These are phyloP conservation scores for Micromys minutus DNA, from an alignment of 2,113 vertebrate genomes.

Conservation along the genomic window DNA sequence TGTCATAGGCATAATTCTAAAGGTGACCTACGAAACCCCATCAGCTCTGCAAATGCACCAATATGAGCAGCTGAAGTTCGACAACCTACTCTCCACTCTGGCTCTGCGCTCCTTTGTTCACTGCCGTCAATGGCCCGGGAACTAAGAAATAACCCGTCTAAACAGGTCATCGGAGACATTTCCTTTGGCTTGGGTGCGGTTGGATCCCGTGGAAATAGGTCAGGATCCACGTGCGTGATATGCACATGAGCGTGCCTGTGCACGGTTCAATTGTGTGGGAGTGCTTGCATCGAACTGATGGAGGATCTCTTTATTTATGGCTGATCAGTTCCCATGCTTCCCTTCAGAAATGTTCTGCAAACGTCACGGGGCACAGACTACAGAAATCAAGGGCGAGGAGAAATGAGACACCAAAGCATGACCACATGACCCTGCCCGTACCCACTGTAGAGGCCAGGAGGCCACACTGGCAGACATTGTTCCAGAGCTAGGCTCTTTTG, in stretches of 20 bases:
- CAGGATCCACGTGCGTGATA: neutral
- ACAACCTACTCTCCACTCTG: slow-evolving; percentile 85
- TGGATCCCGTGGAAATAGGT: slow-evolving; percentile 20
- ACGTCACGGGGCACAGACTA: neutral
- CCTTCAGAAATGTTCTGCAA: neutral
- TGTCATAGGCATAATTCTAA: slow-evolving; percentile 96
- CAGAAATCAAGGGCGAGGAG: neutral
- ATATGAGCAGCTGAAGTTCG: slow-evolving; percentile 84
- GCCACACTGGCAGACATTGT: neutral
- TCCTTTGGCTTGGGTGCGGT: neutral
- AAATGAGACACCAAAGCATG: neutral
- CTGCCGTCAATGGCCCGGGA: neutral
- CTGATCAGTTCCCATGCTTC: neutral
- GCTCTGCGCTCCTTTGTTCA: slow-evolving; percentile 79
- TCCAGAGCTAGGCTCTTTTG: neutral
- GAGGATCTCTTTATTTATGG: neutral
- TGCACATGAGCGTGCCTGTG: accelerated
- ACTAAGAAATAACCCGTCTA: slow-evolving; percentile 61
- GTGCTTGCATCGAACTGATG: accelerated
- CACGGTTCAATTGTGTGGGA: neutral
- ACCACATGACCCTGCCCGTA: neutral
- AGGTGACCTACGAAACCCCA: slow-evolving; percentile 95
- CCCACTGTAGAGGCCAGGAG: neutral
- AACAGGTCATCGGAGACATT: slow-evolving; percentile 57
- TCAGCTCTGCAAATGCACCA: slow-evolving; percentile 89